phyloP scores from a whole-genome alignment of 2,113 vertebrate genomes.

The Pogonocichla stellata region DNA sequence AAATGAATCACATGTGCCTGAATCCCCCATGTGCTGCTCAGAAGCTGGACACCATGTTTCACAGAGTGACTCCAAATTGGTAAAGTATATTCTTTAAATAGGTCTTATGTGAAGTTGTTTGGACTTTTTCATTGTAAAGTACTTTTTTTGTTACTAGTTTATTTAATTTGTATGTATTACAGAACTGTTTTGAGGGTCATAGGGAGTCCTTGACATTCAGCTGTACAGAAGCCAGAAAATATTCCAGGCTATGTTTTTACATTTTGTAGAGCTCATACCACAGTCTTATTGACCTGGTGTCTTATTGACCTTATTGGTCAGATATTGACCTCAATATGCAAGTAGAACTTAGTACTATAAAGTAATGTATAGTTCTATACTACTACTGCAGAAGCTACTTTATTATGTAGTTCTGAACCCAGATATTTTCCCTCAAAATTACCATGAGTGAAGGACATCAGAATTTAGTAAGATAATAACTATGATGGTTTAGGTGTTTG shows the following conservation, averaged over 20 bases:
- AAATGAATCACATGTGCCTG: conserved; percentile 15
- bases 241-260: not conserved
- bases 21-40: not conserved
- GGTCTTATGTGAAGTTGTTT: not conserved
- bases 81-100: conserved; percentile 40
- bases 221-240: not conserved
- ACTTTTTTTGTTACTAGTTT: not conserved
- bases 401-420: not conserved
- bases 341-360: not conserved
- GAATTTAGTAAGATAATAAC: not conserved
- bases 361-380: no score
- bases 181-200: not conserved
- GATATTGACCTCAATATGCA: not conserved
- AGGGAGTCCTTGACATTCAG: not conserved
- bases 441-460: not conserved
- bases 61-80: conserved; percentile 18
- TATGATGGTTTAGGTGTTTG: not conserved
- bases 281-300: not conserved
- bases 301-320: not conserved
- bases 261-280: not conserved
- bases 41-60: not conserved
- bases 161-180: not conserved
- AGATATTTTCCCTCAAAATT: not conserved
- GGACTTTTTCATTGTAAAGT: not conserved
- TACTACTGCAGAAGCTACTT: not conserved